Conservation (phyloP, 2,888 invertebrate species). For the Melanostoma mellinum region DNA sequence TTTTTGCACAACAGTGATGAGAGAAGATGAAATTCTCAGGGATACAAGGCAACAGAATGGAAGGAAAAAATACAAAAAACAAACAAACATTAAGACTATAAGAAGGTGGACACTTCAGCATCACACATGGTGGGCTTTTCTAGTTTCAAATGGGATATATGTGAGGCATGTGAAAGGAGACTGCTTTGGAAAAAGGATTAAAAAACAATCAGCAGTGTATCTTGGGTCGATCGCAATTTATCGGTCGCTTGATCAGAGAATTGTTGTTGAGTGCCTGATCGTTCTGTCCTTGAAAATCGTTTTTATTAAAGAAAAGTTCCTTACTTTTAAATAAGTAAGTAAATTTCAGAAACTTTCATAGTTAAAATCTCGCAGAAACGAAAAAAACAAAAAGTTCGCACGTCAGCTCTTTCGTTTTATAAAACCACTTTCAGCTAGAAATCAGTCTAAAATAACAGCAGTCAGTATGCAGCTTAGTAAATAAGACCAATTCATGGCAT, state of each 20-base stretch:
- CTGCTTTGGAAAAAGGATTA: neutral
- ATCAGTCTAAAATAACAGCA: too few relatives aligned
- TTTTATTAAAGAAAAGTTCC: too few relatives aligned
- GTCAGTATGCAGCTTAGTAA: too few relatives aligned
- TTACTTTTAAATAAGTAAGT: too few relatives aligned
- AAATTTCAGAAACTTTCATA: too few relatives aligned
- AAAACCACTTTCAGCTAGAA: too few relatives aligned
- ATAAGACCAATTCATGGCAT: too few relatives aligned
- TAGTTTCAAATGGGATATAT: constrained; percentile 30
- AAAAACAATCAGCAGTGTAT: too few relatives aligned
- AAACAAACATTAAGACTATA: constrained; percentile 15
- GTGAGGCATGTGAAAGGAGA: constrained; percentile 27
- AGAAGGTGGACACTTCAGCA: neutral
- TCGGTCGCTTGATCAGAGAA: too few relatives aligned
- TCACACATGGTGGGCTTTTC: constrained; percentile 65
- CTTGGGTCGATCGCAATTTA: too few relatives aligned
- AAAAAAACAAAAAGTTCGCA: neutral
- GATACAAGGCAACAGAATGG: constrained; percentile 5
- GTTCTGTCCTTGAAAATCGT: too few relatives aligned
- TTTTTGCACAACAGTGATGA: constrained; percentile 13
- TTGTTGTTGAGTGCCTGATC: too few relatives aligned
- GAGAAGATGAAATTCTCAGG: constrained; percentile 49
- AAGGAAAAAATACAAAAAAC: neutral
- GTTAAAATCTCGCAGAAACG: neutral
- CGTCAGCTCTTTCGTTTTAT: constrained; percentile 7